These are phyloP conservation scores for Drosophila punjabiensis DNA, from an alignment of 1,140 invertebrate species.

Conservation along the genomic window DNA sequence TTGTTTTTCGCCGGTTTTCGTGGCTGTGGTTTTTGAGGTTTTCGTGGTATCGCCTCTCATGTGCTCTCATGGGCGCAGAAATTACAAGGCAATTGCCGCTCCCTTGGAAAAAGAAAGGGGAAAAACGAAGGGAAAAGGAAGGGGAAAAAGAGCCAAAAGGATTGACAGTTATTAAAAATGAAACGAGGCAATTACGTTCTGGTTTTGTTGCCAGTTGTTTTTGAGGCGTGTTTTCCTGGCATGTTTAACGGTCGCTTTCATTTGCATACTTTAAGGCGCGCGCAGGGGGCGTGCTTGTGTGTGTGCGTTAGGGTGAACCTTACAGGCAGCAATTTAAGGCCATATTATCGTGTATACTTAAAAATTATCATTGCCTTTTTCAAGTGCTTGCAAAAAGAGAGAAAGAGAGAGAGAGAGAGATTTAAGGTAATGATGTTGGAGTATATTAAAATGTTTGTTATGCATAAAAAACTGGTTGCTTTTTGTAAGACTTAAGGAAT, in stretches of 20 bases:
- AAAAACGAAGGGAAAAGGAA: neutral
- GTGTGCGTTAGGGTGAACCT: constrained; percentile 13
- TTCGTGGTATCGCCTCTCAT: constrained; percentile 48
- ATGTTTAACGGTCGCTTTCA: constrained; percentile 74
- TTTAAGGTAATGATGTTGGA: neutral
- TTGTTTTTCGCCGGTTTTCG: constrained; percentile 35
- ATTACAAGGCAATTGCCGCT: constrained; percentile 75
- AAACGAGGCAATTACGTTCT: constrained; percentile 81
- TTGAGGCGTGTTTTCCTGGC: constrained; percentile 72
- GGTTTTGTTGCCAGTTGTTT: constrained; percentile 59
- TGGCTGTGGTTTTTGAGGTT: constrained; percentile 45
- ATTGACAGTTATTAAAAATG: constrained; percentile 83
- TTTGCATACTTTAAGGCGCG: constrained; percentile 47
- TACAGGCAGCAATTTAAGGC: neutral
- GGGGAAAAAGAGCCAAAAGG: constrained; percentile 59
- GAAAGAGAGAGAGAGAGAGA: neutral
- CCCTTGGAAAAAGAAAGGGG: constrained; percentile 28
- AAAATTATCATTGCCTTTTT: constrained; percentile 12
- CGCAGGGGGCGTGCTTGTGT: constrained; percentile 2
- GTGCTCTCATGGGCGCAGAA: constrained; percentile 54
- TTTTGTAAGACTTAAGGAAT: neutral
- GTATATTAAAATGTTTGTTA: neutral
- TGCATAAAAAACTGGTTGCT: neutral
- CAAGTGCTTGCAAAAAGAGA: neutral
- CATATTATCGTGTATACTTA: constrained; percentile 4